Evolutionary conservation across 2,888 invertebrate species (phyloP).

Genomic region (Ophioninae sp.): DNA sequence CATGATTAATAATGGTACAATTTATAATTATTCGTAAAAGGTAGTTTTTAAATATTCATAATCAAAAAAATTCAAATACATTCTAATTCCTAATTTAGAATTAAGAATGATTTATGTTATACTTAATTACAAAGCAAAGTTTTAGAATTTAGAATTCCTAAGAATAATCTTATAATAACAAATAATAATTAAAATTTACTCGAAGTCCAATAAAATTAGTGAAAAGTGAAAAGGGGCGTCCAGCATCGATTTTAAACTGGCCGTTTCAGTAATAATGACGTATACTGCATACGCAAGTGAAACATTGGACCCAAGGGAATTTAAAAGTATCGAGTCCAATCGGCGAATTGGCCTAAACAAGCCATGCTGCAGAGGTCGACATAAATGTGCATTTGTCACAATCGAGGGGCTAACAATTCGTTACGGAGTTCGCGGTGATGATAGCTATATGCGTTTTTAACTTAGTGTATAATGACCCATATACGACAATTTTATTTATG

Average conservation of each 20-base stretch:
- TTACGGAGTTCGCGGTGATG: slow-evolving; percentile 21
- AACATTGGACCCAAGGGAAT: slow-evolving; percentile 36
- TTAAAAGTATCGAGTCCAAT: slow-evolving; percentile 12
- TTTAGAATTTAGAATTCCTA: too few relatives aligned
- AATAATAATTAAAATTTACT: too few relatives aligned
- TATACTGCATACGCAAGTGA: slow-evolving; percentile 9
- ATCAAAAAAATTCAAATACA: too few relatives aligned
- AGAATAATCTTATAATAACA: too few relatives aligned
- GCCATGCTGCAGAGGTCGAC: not conserved
- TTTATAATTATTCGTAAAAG: too few relatives aligned
- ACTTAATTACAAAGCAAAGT: too few relatives aligned
- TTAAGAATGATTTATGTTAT: too few relatives aligned
- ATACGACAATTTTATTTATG: not conserved
- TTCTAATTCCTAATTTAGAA: too few relatives aligned
- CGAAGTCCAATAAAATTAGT: too few relatives aligned
- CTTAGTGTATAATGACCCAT: slow-evolving; percentile 15
- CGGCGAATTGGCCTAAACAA: slow-evolving; percentile 12
- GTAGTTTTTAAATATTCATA: too few relatives aligned
- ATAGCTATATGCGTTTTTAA: slow-evolving; percentile 6
- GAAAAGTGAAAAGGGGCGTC: not conserved
- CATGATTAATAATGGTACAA: too few relatives aligned
- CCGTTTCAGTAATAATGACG: not conserved
- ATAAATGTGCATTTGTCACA: slow-evolving; percentile 24
- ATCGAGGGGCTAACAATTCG: slow-evolving; percentile 30
- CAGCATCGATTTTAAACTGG: not conserved